Base-by-base conservation (phyloP, 2,888 invertebrate species). In the Eumerus sabulonum region DNA sequence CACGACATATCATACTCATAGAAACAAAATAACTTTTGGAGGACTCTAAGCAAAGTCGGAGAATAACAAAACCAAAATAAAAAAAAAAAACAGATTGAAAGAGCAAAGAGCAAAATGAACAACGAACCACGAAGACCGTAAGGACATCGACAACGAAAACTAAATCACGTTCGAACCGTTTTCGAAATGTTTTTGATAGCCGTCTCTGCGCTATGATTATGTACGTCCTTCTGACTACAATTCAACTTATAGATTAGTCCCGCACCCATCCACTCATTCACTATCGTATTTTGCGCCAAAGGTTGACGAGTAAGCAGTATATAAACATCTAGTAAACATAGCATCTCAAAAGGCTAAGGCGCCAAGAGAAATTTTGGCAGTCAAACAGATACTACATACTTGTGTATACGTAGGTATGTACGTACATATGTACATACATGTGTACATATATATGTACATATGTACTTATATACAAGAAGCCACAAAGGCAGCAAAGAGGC, bases 151-250 rank as follows among this genome's bases (percentile, higher is more conserved):
- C 48, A 47, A 68, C 18, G 13, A 60, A 60, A 60, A 73, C 63
- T 42, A 72, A 68, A 63, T 67, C 67, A 63, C 59, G 63, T 77
- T 77, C 67, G 63, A 77, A 72, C 54, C 59, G 54, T 59, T 71
- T 56, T 66, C 60, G 67, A 72, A 77, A 72, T 67, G 62, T 44
- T 64, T 63, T 68, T 77, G 63, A 73, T 68, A 54, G 72, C 57
- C 51, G 57, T 73, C 63, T 73, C 67, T 48, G 57, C 47, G 53
- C 63, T 63, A 63, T 51, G 67, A 73, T 68, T 63, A 59, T 54
- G 48, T 71, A 59, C 62, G 48, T 71, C 71, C 62, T 62, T 42
- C 48, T 48, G 54, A 63, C 57, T 63, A 54, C 48, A 67, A 62
- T 59, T 72, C 67, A 63, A 59, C 57, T 59, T 72, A 47, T 59